Conservation (phyloP, 35 echinoderm and acorn worm genomes). For the Amphiura filiformis region DNA sequence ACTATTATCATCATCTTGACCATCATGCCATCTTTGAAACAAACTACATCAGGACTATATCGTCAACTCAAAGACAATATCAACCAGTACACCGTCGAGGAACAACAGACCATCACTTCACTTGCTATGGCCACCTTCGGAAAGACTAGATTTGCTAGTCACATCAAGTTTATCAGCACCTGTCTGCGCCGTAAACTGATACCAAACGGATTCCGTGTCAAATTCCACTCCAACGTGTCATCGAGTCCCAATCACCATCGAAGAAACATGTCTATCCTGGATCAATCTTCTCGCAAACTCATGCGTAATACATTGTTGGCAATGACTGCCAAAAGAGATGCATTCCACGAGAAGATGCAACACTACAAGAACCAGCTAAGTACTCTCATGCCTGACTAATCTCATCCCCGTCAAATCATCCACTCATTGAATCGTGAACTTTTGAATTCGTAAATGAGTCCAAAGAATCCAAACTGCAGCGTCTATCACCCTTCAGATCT, state of each 20-base stretch:
- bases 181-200: slow-evolving; percentile 8
- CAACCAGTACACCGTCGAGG: background rate
- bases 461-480: background rate
- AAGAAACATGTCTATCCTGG: background rate
- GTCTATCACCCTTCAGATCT: background rate
- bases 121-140: slow-evolving; percentile 39
- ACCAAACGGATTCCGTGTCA: slow-evolving; percentile 17
- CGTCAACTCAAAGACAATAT: background rate
- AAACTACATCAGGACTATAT: background rate
- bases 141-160: slow-evolving; percentile 33
- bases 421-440: background rate
- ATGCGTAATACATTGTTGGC: background rate
- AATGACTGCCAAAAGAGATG: background rate
- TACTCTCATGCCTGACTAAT: background rate
- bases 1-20: background rate
- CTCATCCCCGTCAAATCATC: background rate
- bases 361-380: background rate
- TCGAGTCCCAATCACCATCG: background rate
- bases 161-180: slow-evolving; percentile 15
- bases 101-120: background rate
- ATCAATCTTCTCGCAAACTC: background rate
- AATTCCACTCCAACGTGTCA: slow-evolving; percentile 29
- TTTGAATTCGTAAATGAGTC: background rate
- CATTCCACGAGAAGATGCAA: background rate
- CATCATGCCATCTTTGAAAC: background rate